Evolutionary conservation across 2,888 invertebrate genomes (phyloP).

Genomic region (Pachycephus smyrnensis): DNA sequence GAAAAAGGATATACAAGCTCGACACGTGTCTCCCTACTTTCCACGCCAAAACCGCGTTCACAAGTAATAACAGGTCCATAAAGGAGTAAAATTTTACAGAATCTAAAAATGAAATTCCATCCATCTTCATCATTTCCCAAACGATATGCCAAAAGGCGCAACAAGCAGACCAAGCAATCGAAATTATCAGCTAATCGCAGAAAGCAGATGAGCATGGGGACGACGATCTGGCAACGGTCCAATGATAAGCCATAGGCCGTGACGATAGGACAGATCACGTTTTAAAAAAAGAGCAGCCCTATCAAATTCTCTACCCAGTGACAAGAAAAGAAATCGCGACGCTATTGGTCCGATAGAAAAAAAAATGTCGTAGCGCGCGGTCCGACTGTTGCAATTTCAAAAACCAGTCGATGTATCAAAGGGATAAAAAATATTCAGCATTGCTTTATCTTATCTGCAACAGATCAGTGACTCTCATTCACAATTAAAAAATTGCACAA

Average conservation of each 20-base stretch:
- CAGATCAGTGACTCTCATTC: no score
- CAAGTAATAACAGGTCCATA: no score
- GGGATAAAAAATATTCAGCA: not conserved
- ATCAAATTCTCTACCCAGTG: slow-evolving; percentile 5
- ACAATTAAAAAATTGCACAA: not conserved
- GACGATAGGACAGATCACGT: not conserved
- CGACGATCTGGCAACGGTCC: not conserved
- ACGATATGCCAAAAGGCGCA: no score
- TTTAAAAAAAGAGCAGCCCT: not conserved
- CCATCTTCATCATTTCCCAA: no score
- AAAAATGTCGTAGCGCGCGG: not conserved
- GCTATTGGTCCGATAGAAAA: not conserved
- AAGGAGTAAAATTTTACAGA: no score
- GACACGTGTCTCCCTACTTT: no score
- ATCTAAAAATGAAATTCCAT: no score
- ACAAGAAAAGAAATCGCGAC: not conserved
- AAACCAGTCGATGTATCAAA: not conserved
- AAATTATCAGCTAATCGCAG: not conserved
- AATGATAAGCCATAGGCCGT: not conserved
- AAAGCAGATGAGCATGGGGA: not conserved
- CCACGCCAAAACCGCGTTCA: no score
- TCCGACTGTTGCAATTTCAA: not conserved
- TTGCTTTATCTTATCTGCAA: not conserved
- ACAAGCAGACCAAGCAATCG: no score
- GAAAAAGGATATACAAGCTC: no score